Evolutionary conservation across 2,888 invertebrate genomes (phyloP), one percentile per base, ranked within the genome.

Genomic region (Osedax frankpressi): DNA sequence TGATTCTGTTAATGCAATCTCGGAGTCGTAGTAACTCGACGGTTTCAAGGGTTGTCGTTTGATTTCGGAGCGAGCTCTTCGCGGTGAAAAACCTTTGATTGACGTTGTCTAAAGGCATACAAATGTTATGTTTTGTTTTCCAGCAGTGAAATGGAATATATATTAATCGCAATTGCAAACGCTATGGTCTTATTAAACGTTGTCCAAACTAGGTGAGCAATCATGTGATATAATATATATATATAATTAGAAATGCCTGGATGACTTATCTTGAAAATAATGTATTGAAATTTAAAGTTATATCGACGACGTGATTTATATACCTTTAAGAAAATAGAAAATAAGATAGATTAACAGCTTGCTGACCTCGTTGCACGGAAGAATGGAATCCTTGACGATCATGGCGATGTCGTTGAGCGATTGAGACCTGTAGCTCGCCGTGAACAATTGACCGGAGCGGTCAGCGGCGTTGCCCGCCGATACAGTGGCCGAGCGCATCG

Each of bases 401-500:
- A 89, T 88, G 75, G 87, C 88, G 77, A 92, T 86, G 80, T 92
- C 91, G 76, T 91, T 89, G 67, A 89, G 89, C 2, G 75, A 92
- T 63, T 91, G 90, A 78, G 91, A 89, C 78, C 89, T 86, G 81
- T 90, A 89, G 77, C 92, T 84, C 0, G 92, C 92, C 85, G 92
- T 76, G 78, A 75, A 74, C 74, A 76, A 63, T 75, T 75, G 63
- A 70, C 73, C 62, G 72, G 74, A 62, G 74, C 73, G 74, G 63
- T 73, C 76, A 75, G 72, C 74, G 70, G 59, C 72, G 25, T 71
- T 73, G 6, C 59, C 62, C 19, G 28, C 63, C 19, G 69, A 30
- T 14, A 63, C 63, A 19, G 27, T 60, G n/a, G 60, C 73, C 28
- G 30, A 30, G 2, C 19, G 29, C 1, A 74, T 60, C 1, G 75